Percentiles rank a stretch among this genome's conserved stretches.
Conservation (phyloP, 2,888 invertebrate genomes). For the Sialis fuliginosa region DNA sequence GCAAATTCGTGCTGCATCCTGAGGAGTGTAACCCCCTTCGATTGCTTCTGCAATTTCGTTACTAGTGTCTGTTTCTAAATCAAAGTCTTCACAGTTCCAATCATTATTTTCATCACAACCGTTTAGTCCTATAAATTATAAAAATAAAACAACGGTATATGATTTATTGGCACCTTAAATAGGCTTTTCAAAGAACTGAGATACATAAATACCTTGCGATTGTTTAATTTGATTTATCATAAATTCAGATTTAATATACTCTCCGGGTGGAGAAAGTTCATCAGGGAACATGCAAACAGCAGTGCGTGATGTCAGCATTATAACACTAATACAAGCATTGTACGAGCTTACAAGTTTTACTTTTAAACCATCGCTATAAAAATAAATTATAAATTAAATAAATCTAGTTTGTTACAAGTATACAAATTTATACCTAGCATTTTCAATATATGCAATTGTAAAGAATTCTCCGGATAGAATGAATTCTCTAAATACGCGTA, state of each 20-base stretch:
- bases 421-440: not conserved
- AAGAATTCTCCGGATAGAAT: not conserved
- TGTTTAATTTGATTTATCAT: not conserved
- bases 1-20: not conserved
- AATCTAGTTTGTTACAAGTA: not conserved
- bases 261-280: not conserved
- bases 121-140: too few species aligned
- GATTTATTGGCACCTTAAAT: too few species aligned
- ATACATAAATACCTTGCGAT: not conserved
- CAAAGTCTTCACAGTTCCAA: not conserved
- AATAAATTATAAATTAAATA: not conserved
- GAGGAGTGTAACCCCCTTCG: constrained; percentile 1
- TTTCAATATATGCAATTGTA: not conserved
- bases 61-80: not conserved
- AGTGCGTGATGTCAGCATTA: not conserved
- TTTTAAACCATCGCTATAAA: not conserved
- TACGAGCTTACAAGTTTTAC: not conserved
- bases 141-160: too few species aligned
- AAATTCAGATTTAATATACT: not conserved
- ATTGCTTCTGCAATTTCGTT: not conserved
- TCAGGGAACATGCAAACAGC: not conserved
- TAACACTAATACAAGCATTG: not conserved
- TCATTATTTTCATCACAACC: not conserved
- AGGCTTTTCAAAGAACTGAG: too few species aligned
- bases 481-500: not conserved